Percentiles rank a stretch among this genome's conserved stretches.
Conservation (phyloP, 2,113 vertebrate genomes). For the Ploceus nigricollis region DNA sequence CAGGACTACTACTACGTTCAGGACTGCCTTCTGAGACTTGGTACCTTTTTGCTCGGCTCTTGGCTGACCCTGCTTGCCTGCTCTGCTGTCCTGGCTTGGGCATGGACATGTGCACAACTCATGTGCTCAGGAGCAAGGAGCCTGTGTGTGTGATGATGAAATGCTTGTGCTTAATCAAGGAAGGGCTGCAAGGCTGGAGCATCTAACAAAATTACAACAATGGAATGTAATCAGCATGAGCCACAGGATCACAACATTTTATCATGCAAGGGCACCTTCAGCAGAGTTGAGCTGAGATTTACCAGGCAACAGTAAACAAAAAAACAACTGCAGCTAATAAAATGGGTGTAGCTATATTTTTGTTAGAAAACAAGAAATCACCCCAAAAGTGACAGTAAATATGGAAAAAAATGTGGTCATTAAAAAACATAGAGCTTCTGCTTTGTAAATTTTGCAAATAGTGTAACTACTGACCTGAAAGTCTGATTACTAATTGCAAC, state of each 20-base stretch:
- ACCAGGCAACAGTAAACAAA: background rate
- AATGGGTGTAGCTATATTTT: background rate
- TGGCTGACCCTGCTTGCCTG: background rate
- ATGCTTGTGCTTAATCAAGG: background rate
- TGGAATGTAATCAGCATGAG: background rate
- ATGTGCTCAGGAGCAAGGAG: rapidly evolving
- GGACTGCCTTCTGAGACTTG: background rate
- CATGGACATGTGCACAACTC: rapidly evolving
- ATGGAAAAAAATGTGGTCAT: background rate
- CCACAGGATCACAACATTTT: background rate
- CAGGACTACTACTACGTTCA: background rate
- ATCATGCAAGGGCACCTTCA: background rate
- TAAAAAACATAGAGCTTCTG: background rate
- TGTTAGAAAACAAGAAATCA: background rate
- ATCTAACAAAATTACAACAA: background rate
- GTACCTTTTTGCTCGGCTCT: background rate
- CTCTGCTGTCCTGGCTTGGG: background rate
- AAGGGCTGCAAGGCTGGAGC: background rate
- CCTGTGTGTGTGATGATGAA: background rate
- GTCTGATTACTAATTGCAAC: background rate
- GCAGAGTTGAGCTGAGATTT: background rate
- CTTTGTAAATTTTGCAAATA: background rate
- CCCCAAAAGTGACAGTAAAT: background rate
- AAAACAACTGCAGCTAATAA: background rate
- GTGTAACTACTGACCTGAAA: background rate